Percentiles rank a stretch among this genome's conserved stretches.
phyloP scores from a whole-genome alignment of 2,113 vertebrate species.

The Mastomys coucha region DNA sequence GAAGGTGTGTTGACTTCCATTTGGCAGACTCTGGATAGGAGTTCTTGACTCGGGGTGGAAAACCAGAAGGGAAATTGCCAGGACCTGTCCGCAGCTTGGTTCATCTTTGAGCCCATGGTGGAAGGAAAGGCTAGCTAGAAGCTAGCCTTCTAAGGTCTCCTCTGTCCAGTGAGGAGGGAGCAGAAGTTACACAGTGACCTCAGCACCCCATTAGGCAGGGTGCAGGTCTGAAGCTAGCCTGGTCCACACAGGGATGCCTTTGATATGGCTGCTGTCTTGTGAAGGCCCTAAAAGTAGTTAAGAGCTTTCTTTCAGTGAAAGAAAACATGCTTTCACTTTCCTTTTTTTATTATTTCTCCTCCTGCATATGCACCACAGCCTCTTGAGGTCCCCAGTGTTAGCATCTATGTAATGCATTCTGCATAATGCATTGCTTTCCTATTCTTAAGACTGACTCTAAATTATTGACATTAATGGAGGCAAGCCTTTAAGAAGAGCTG shows the following conservation, averaged over 20 bases:
- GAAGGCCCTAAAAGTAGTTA: neutral
- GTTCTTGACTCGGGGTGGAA: neutral
- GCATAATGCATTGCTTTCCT: constrained; percentile 10
- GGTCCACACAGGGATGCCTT: neutral
- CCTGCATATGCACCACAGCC: neutral
- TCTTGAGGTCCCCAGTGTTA: neutral
- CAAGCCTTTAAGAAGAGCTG: neutral
- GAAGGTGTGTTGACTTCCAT: neutral
- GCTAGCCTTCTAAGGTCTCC: too few relatives aligned
- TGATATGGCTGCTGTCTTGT: rapidly evolving
- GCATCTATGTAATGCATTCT: neutral
- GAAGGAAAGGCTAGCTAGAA: neutral
- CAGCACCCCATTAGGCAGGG: neutral
- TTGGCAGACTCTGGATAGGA: too few relatives aligned
- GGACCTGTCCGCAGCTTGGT: too few relatives aligned
- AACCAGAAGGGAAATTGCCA: neutral
- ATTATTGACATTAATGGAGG: constrained; percentile 49
- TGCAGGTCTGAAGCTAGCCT: rapidly evolving
- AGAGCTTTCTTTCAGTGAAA: neutral
- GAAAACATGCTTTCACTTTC: neutral
- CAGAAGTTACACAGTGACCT: neutral
- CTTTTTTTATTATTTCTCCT: neutral
- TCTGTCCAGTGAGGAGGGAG: neutral
- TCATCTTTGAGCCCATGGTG: neutral
- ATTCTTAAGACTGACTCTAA: constrained; percentile 1